A percentile compares a stretch with the other conserved stretches of the same genome.
These are phyloP conservation scores for Ephydatia muelleri DNA, from an alignment of 37 sponge, comb jelly and placozoan genomes.

Conservation along the genomic window DNA sequence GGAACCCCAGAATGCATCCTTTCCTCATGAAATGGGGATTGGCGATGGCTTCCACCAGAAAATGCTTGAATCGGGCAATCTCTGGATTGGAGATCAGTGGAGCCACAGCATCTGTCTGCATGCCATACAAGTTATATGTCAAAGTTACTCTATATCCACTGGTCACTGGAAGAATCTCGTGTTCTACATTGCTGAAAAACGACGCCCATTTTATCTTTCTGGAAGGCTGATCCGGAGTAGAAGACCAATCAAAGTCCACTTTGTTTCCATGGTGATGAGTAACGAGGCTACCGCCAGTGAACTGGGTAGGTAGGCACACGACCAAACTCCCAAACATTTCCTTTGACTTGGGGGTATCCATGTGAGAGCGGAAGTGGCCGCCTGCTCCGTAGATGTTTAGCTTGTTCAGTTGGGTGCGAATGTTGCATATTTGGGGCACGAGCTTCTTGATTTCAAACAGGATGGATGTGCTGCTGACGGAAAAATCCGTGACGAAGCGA, in stretches of 20 bases:
- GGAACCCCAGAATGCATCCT: too few relatives aligned
- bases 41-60: conserved; percentile 3
- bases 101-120: not conserved
- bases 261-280: conserved; percentile 19
- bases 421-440: not conserved
- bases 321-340: conserved; percentile 52
- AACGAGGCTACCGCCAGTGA: conserved; percentile 33
- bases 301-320: conserved; percentile 31
- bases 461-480: conserved; percentile 14
- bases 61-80: not conserved
- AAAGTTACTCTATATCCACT: conserved; percentile 29
- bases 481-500: conserved; percentile 16
- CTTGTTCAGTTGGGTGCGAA: conserved; percentile 36
- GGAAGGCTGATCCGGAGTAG: not conserved
- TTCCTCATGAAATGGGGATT: too few relatives aligned
- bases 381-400: conserved; percentile 27
- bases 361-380: conserved; percentile 24
- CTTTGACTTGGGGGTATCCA: conserved; percentile 29
- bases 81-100: not conserved
- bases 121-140: conserved; percentile 38
- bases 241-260: conserved; percentile 37
- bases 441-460: not conserved
- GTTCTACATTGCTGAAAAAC: conserved; percentile 35
- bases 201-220: conserved; percentile 10
- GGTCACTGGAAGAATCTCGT: conserved; percentile 41